phyloP scores from a whole-genome alignment of 2,113 vertebrate species.

The Anarrhichthys ocellatus region DNA sequence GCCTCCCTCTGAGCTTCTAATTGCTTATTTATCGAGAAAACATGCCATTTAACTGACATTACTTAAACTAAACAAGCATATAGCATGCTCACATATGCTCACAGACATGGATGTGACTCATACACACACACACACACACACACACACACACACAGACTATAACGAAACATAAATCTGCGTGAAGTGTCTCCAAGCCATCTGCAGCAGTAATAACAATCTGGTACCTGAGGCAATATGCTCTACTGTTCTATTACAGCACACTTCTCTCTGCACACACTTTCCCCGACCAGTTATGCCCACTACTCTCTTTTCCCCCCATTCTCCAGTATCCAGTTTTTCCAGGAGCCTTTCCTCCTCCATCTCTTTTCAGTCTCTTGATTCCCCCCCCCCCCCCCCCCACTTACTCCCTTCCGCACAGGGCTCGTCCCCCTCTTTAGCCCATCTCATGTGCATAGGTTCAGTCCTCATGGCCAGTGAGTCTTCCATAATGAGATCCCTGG shows the following conservation, averaged over 20 bases:
- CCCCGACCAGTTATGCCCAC: slow-evolving; percentile 24
- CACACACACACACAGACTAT: slow-evolving; percentile 30
- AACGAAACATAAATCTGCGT: slow-evolving; percentile 65
- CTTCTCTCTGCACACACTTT: slow-evolving; percentile 28
- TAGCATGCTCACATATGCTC: slow-evolving; percentile 38
- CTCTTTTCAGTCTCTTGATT: slow-evolving; percentile 18
- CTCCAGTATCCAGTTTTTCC: slow-evolving; percentile 28
- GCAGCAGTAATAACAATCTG: slow-evolving; percentile 73
- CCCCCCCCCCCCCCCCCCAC: background rate
- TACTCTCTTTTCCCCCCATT: background rate
- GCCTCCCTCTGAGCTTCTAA: slow-evolving; percentile 52
- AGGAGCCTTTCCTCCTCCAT: slow-evolving; percentile 11
- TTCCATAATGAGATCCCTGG: slow-evolving; percentile 80
- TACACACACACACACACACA: slow-evolving; percentile 8
- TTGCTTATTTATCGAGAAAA: slow-evolving; percentile 73
- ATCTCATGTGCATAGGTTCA: slow-evolving; percentile 35
- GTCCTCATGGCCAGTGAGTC: slow-evolving; percentile 56
- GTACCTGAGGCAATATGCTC: slow-evolving; percentile 57
- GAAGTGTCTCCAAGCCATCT: slow-evolving; percentile 69
- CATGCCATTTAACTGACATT: slow-evolving; percentile 68
- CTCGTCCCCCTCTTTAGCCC: slow-evolving; percentile 47
- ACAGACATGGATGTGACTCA: slow-evolving; percentile 38
- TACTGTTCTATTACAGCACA: slow-evolving; percentile 58
- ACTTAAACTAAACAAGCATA: slow-evolving; percentile 70
- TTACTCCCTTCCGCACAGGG: slow-evolving; percentile 11